Evolutionary conservation across 2,888 invertebrate species (phyloP), one percentile per base, ranked within the genome.

Genomic region (Lasioglossum lativentre): DNA sequence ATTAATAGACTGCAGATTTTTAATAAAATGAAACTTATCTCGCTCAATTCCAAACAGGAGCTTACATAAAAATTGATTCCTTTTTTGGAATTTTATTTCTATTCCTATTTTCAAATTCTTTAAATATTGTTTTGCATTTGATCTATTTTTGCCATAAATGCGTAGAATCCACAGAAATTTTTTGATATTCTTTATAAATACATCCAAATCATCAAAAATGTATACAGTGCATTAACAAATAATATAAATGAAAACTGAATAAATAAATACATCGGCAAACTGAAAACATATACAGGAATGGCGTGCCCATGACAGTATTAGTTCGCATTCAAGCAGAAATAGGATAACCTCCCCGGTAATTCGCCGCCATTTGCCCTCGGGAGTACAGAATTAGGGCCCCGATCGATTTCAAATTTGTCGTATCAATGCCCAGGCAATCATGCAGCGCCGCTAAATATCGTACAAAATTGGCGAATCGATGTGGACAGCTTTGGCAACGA

Each of bases 341-440:
- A 27, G 34, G 47, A n/a, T 14, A 30, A 27, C 59, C 66, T 66
- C 12, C 47, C 78, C 66, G 77, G 75, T 82, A 83, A 91, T 90
- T 91, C 90, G 79, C 77, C 75, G 88, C 78, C 75, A 84, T 85
- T 89, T 89, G 85, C 88, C 90, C 88, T 80, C 79, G 86, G 87
- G 84, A 85, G 71, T 84, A 40, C 80, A 77, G 85, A 93, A 93
- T 93, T 92, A 90, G 85, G 56, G 87, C 56, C 71, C 66, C 85
- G 88, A 85, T 90, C 90, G 90, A 91, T 91, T 85, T 71, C 90
- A 83, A 92, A 93, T 93, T 93, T 91, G 80, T 89, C 93, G 93
- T 92, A 71, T 83, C 89, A 85, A 75, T 90, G 88, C 84, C 30
- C 90, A 83, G 77, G 83, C 86, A 92, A 93, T 93, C 89, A 89